Evolutionary conservation across 2,888 invertebrate genomes (phyloP), one percentile per base, ranked within the genome.

Genomic region (Cheilosia variabilis): DNA sequence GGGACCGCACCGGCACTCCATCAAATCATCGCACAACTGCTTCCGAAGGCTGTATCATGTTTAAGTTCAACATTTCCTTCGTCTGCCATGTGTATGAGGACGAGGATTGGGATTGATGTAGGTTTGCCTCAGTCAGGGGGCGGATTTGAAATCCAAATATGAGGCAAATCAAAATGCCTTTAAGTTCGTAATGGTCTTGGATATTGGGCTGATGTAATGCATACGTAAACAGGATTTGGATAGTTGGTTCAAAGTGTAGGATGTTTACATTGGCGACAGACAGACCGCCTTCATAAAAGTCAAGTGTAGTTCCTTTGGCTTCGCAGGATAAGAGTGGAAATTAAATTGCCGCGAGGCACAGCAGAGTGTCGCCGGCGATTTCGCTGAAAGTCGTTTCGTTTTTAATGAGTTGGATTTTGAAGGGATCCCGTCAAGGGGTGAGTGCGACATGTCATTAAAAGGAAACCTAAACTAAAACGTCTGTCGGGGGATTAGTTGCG

Each of bases 151-250:
- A 72, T 86, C 76, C 72, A 81, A 66, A 81, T 86, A 77, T 77
- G 63, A 86, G 50, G 50, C 57, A 66, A 84, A 84, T 80, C 84
- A 80, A 62, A 84, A 80, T 84, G 73, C 66, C 72, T 81, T 76
- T 68, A 81, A 86, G 72, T 81, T 77, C 45, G 66, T 76, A 86
- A 76, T 84, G 65, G 63, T 65, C 53, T 3, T 63, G 55, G 72
- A 69, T 77, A 66, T 72, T 73, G 60, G 71, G 60, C 53, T 62
- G 66, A 63, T 72, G 87, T 87, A 86, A 87, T 87, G 87, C 87
- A 86, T 87, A 75, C 86, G 45, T 78, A 81, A 87, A 76, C 65
- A 81, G 77, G 45, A 72, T 55, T 34, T 69, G 72, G 71, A 71
- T 71, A 71, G 71, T n/a, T 58, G 10, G 37, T 52, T 15, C 27